Base-by-base conservation (phyloP, 2,888 invertebrate genomes). In the Chironomus tentans region DNA sequence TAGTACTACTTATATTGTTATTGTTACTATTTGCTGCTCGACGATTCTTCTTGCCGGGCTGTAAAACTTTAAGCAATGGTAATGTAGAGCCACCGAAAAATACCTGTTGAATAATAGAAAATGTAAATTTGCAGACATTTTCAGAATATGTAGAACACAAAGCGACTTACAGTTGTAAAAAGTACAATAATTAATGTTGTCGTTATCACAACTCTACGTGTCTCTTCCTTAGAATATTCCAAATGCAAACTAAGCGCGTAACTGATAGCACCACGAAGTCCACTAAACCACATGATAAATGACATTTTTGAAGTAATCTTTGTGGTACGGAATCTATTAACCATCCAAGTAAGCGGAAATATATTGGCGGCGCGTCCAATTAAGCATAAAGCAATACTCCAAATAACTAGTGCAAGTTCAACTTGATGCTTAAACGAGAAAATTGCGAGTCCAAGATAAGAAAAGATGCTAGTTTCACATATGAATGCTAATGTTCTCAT, bases 201-300 rank as follows among this genome's bases (percentile, higher is more conserved):
- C 0, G 99, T 98, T 77, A 99, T 97, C 76, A 99, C 93, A 22
- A 99, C 97, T 82, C 96, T 95, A 5, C 97, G 89, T 0, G 95
- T 97, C 85, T 98, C 97, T 82, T 94, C 93, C 72, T 82, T 83
- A 72, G 94, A 94, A 80, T 97, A 92, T 79, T 95, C 94, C 81
- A 98, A 88, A 86, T 99, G 98, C 75, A 99, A 88, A 0, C 97
- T 97, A 21, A 99, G 86, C 1, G 98, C 98, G 85, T 99, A 99
- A 0, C 98, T 98, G 82, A 99, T 97, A 7, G 98, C 98, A 50
- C 98, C 98, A 76, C 98, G 88, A 78, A 98, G 85, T 68, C 98
- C 94, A 83, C 97, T 97, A 83, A 98, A 98, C 98, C 98, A 98
- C 98, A 98, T 98, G 77, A 98, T 97, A 81, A 98, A 97, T 91